These are phyloP conservation scores for Acridotheres tristis DNA, from an alignment of 2,797 vertebrate species.

Conservation along the genomic window DNA sequence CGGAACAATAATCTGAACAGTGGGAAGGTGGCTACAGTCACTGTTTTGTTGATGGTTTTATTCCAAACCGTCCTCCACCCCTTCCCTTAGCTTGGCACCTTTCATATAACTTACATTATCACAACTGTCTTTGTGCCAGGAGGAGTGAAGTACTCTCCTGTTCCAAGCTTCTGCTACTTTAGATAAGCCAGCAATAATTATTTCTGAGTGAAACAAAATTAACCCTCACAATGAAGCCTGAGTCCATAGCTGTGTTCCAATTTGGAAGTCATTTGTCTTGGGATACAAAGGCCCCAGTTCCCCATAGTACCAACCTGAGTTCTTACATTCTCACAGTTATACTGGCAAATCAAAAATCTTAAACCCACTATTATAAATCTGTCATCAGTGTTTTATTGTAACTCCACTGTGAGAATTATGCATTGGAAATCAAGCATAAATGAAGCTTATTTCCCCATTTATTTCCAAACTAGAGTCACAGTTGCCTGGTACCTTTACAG, in stretches of 20 bases:
- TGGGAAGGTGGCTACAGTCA: slow-evolving; percentile 8
- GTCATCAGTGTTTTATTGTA: neutral
- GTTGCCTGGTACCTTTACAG: neutral
- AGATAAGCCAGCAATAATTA: slow-evolving; percentile 70
- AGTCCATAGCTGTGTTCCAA: slow-evolving; percentile 21
- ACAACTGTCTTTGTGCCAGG: slow-evolving; percentile 57
- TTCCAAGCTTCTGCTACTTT: slow-evolving; percentile 69
- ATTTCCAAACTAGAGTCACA: neutral
- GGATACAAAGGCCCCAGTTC: neutral
- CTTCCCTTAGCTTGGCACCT: slow-evolving; percentile 25
- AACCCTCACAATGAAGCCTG: slow-evolving; percentile 54
- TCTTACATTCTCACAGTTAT: neutral
- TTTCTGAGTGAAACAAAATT: slow-evolving; percentile 63
- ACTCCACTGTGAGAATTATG: neutral
- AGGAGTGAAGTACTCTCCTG: slow-evolving; percentile 58
- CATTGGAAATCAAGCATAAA: neutral
- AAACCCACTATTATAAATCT: neutral
- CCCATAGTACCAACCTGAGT: neutral
- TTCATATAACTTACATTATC: slow-evolving; percentile 58
- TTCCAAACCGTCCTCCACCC: neutral
- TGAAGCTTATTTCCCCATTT: neutral
- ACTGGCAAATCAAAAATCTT: neutral
- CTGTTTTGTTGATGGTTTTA: slow-evolving; percentile 22
- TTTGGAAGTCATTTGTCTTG: slow-evolving; percentile 35
- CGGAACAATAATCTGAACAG: neutral